Evolutionary conservation across 1,140 invertebrate genomes (phyloP), one percentile per base, ranked within the genome.

Genomic region (Brachionus paranguensis): DNA sequence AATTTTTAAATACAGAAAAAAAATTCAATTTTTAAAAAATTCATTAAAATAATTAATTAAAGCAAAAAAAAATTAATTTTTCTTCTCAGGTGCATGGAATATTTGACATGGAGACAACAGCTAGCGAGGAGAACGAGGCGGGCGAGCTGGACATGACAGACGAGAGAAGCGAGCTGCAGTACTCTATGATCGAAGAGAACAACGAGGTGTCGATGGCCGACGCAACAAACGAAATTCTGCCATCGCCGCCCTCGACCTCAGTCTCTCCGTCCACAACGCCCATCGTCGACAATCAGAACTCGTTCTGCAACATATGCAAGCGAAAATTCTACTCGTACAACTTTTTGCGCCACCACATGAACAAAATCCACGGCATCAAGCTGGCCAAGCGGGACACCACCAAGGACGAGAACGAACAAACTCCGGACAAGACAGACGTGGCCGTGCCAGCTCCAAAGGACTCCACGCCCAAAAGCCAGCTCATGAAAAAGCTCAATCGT

Each of bases 251-350:
- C 27, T 50, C 72, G 7, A 50, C 72, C 20, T 50, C 70, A 8
- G 41, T 17, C 33, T 74, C 72, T 2, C 72, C 72, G 47, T 27
- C 33, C 33, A 27, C 41, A 45, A 20, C 72, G 5, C 72, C 43
- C 55, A 41, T 41, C 27, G 27, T 64, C 17, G 41, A 60, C 53
- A 81, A 81, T 68, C 53, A 68, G 45, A 81, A 68, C 41, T 43
- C 78, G 37, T 81, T 64, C 45, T 81, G 78, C 41, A 24, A 41
- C 33, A 64, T 68, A 43, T 81, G 78, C 53, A 81, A 81, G 29
- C 78, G 78, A 64, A 60, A 81, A 29, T 81, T 81, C 27, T 81
- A 81, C 60, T 81, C 78, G 27, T 64, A 81, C 37, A 81, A 68
- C 27, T 81, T 81, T 37, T 47, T 81, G 41, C 50, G 53, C 7